Base-by-base conservation (phyloP, 2,797 vertebrate species). In the Oreortyx pictus region DNA sequence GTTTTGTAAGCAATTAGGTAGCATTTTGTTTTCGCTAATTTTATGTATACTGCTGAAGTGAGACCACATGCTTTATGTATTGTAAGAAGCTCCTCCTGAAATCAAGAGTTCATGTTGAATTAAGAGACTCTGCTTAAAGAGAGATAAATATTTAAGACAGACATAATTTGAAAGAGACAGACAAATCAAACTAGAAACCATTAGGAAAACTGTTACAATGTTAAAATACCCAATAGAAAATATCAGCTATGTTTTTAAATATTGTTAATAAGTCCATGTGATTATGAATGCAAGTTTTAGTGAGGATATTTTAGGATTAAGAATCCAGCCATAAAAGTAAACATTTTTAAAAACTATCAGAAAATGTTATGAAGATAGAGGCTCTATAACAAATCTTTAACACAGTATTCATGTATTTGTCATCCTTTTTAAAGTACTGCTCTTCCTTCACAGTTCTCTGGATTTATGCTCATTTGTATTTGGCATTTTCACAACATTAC, bases 41-140 rank as follows among this genome's bases (percentile, higher is more conserved):
- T 92, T 89, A 52, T 76, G 47, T 92, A 46, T 59, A 54, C 37
- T 76, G 49, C 66, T 89, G 74, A 93, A 95, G 70, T 47, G 71
- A 91, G 47, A 75, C 71, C 67, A n/a, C 86, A 89, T 82, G 90
- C 90, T 96, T 93, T 80, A 93, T 92, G 49, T 80, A 59, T 84
- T 91, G 37, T 74, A 95, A 94, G 94, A 92, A 91, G 37, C 50
- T 80, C 92, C 52, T 82, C 74, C 87, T 88, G 77, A 94, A 92
- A 87, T 65, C 23, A 35, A 78, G 44, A 90, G 27, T 47, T 88
- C 13, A 14, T n/a, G 17, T 62, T 83, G 52, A 23, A 65, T 86
- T 91, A 88, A 89, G 94, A 74, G 17, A 81, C 13, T 12, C 6
- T 29, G 16, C 60, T 86, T 92, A 84, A 86, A 89, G 44, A 85